Evolutionary conservation across 2,113 vertebrate species (phyloP).

Genomic region (Sylvilagus bachmani): DNA sequence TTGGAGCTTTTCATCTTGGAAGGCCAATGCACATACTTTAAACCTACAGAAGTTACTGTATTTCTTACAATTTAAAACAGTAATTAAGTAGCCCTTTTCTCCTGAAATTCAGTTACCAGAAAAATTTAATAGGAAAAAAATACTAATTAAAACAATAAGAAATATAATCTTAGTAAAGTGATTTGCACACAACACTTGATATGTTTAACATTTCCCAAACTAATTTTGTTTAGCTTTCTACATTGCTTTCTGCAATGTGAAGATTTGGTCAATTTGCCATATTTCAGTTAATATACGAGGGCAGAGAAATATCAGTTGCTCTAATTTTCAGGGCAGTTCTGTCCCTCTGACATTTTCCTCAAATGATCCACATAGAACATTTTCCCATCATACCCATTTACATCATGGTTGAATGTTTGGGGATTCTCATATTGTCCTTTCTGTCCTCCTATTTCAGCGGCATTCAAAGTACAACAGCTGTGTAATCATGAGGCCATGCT

Average conservation of each 20-base stretch:
- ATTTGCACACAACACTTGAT: background rate
- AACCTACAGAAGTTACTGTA: background rate
- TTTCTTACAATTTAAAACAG: background rate
- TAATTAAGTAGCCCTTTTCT: background rate
- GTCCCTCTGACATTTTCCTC: background rate
- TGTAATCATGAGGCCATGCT: background rate
- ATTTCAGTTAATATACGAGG: background rate
- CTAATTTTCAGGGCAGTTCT: background rate
- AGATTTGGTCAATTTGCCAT: background rate
- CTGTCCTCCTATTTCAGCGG: conserved; percentile 11
- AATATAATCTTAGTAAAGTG: background rate
- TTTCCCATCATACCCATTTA: background rate
- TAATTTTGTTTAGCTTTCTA: background rate
- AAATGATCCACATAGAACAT: background rate
- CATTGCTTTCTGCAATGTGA: background rate
- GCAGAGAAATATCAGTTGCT: background rate
- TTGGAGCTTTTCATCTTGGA: background rate
- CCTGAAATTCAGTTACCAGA: background rate
- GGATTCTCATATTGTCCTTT: background rate
- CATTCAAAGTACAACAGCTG: conserved; percentile 14
- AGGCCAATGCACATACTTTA: background rate
- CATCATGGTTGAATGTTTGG: background rate
- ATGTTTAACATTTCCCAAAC: background rate
- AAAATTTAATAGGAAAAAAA: background rate
- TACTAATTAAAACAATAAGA: background rate